phyloP scores from a whole-genome alignment of 2,888 invertebrate species.

The Acrobasis repandana region DNA sequence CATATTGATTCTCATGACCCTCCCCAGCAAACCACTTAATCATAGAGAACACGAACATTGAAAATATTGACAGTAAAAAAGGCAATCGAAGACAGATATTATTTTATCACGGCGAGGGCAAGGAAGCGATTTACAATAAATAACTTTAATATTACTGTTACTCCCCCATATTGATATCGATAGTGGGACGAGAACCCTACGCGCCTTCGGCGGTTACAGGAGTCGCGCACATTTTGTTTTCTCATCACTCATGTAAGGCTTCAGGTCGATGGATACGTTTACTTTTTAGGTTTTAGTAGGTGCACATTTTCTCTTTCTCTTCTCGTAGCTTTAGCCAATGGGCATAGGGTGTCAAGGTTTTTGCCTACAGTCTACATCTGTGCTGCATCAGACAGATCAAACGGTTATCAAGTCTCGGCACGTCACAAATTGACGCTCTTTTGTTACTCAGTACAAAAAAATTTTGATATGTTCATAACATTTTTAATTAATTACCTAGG shows the following conservation, averaged over 20 bases:
- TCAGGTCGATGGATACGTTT: not conserved
- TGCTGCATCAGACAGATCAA: too few species aligned
- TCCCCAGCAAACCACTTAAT: not conserved
- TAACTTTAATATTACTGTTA: conserved; percentile 79
- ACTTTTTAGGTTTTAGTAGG: too few species aligned
- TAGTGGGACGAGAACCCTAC: conserved; percentile 66
- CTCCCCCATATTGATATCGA: conserved; percentile 78
- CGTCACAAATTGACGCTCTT: too few species aligned
- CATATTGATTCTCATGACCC: conserved; percentile 11
- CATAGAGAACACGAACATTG: conserved; percentile 19
- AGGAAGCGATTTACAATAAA: conserved; percentile 79
- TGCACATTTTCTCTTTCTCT: too few species aligned
- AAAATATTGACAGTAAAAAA: conserved; percentile 24
- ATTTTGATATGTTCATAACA: too few species aligned
- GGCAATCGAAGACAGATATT: conserved; percentile 49
- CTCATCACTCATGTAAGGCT: not conserved
- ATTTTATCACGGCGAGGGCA: conserved; percentile 59
- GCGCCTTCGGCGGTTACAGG: conserved; percentile 69
- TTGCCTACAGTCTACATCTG: too few species aligned
- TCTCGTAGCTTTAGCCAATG: too few species aligned
- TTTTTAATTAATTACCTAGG: too few species aligned
- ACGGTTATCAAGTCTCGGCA: too few species aligned
- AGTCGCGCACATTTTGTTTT: conserved; percentile 50
- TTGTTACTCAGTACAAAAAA: too few species aligned
- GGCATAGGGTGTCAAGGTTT: too few species aligned